A percentile compares a stretch with the other conserved stretches of the same genome.
Evolutionary conservation across 2,888 invertebrate species (phyloP).

Genomic region (Heliconius cydno): DNA sequence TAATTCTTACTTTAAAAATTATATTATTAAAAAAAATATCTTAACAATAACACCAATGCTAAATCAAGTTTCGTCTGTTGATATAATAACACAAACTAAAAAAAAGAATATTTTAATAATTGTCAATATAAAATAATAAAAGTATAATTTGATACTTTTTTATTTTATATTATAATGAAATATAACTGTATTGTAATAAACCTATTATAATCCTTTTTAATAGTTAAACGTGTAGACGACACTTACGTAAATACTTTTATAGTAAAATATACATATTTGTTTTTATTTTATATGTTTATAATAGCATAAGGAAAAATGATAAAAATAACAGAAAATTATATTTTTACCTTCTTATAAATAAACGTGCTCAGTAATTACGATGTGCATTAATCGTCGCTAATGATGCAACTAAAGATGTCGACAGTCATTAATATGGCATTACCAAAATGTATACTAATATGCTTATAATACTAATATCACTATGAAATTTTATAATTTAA

Average conservation of each 20-base stretch:
- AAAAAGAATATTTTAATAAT: neutral
- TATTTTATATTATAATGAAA: neutral
- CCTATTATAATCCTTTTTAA: neutral
- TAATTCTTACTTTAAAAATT: neutral
- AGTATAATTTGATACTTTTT: neutral
- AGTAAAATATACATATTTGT: constrained; percentile 2
- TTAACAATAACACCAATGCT: neutral
- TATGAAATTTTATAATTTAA: no score
- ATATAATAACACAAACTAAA: neutral
- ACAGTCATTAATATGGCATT: constrained; percentile 19
- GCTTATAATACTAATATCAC: neutral
- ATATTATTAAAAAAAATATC: no score
- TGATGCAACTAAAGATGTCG: constrained; percentile 17
- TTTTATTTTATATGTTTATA: constrained; percentile 14
- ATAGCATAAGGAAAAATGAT: constrained; percentile 3
- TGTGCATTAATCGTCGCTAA: constrained; percentile 20
- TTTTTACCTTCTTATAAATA: constrained; percentile 8
- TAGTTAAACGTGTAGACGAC: neutral
- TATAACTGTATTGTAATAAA: neutral
- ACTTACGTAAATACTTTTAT: constrained; percentile 14
- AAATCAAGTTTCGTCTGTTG: neutral
- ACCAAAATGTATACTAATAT: constrained; percentile 1
- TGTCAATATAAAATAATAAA: neutral
- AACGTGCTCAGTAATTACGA: constrained; percentile 23
- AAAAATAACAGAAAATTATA: constrained; percentile 18